Evolutionary conservation across 2,113 vertebrate species (phyloP).

Genomic region (Malurus alboscapulatus): DNA sequence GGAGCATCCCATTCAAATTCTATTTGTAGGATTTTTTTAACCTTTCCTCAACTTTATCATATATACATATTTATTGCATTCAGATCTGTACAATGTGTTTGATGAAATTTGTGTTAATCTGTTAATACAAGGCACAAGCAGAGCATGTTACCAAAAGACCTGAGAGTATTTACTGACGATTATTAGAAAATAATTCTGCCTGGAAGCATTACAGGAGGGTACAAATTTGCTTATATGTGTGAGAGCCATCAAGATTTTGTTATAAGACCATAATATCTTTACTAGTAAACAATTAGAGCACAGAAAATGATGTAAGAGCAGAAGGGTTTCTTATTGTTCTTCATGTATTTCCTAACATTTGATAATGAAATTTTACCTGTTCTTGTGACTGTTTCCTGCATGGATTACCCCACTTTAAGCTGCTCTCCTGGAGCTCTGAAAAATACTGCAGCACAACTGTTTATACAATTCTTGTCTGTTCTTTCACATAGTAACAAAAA

Average conservation of each 20-base stretch:
- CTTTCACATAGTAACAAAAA: neutral
- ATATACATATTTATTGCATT: neutral
- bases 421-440: neutral
- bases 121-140: neutral
- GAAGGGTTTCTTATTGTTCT: neutral
- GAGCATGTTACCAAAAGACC: neutral
- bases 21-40: neutral
- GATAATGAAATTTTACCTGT: neutral
- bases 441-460: neutral
- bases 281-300: neutral
- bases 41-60: neutral
- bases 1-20: neutral
- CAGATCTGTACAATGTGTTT: neutral
- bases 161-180: neutral
- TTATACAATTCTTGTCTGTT: neutral
- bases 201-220: neutral
- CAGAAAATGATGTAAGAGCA: neutral
- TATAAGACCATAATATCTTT: neutral
- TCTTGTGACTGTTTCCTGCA: neutral
- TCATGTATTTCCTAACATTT: neutral
- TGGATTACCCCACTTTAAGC: neutral
- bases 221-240: neutral
- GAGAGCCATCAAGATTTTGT: neutral
- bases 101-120: neutral
- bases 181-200: neutral